Percentiles rank a stretch among this genome's conserved stretches.
Conservation (phyloP, 2,888 invertebrate genomes). For the Druceiella hillmani region DNA sequence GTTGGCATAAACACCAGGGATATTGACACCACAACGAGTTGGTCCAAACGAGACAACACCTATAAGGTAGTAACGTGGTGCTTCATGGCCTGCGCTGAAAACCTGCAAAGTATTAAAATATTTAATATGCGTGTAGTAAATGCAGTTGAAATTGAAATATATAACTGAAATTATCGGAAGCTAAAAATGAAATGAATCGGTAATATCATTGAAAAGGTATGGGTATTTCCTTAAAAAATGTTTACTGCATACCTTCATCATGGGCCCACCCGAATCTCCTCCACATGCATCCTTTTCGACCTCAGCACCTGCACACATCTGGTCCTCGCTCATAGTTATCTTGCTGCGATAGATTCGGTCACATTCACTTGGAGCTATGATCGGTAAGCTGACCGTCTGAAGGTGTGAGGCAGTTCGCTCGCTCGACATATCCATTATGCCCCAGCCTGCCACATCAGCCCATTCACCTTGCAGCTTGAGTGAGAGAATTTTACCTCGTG, state of each 20-base stretch:
- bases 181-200: too few species aligned
- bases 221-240: not conserved
- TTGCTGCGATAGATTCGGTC: too few species aligned
- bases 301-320: constrained; percentile 54
- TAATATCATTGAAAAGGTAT: too few species aligned
- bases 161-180: too few species aligned
- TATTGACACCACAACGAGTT: constrained; percentile 44
- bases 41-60: constrained; percentile 63
- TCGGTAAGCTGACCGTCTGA: constrained; percentile 43
- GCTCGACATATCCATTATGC: constrained; percentile 45
- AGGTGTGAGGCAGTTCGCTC: constrained; percentile 38
- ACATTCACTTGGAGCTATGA: constrained; percentile 18
- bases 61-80: constrained; percentile 48
- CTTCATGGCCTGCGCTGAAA: constrained; percentile 39
- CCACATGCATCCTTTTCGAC: constrained; percentile 54
- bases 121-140: not conserved
- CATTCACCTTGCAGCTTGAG: constrained; percentile 34
- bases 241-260: constrained; percentile 36
- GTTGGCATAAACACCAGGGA: constrained; percentile 53
- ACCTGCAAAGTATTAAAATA: constrained; percentile 32
- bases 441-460: constrained; percentile 53
- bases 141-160: not conserved
- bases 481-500: constrained; percentile 34
- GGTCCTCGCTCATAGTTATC: constrained; percentile 32
- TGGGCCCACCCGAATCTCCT: constrained; percentile 60